Percentiles rank a stretch among this genome's conserved stretches.
Conservation (phyloP, 2,888 invertebrate genomes). For the Lasioglossum figueresi region DNA sequence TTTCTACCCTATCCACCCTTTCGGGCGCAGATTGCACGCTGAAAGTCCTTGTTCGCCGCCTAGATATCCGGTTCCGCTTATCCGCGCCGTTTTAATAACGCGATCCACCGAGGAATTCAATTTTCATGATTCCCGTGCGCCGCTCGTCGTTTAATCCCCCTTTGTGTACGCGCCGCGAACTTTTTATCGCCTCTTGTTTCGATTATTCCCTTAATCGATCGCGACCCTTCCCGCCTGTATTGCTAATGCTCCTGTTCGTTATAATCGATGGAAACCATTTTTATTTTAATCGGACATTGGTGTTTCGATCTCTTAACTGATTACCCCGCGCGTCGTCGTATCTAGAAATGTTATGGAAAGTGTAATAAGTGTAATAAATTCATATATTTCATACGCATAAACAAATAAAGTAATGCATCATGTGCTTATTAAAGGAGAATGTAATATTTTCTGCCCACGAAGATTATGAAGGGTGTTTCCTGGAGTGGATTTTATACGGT, state of each 20-base stretch:
- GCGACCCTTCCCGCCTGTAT: not conserved
- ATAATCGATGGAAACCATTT: not conserved
- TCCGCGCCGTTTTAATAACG: conserved; percentile 8
- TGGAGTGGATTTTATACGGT: not conserved
- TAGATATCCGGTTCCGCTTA: not conserved
- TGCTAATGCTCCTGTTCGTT: not conserved
- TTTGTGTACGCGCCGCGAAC: not conserved
- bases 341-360: not conserved
- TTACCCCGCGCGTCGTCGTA: not conserved
- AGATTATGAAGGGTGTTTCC: not conserved
- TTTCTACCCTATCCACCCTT: not conserved
- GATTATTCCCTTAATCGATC: not conserved
- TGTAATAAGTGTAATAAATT: not conserved
- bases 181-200: not conserved
- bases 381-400: not conserved
- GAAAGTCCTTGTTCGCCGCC: not conserved
- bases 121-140: not conserved
- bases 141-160: not conserved
- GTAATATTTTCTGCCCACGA: not conserved
- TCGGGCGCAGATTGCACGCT: not conserved
- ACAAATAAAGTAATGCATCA: not conserved
- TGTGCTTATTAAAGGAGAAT: not conserved
- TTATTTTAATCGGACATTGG: not conserved
- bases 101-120: conserved; percentile 27
- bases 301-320: not conserved